phyloP scores from a whole-genome alignment of 2,113 vertebrate species.

The Sander lucioperca region DNA sequence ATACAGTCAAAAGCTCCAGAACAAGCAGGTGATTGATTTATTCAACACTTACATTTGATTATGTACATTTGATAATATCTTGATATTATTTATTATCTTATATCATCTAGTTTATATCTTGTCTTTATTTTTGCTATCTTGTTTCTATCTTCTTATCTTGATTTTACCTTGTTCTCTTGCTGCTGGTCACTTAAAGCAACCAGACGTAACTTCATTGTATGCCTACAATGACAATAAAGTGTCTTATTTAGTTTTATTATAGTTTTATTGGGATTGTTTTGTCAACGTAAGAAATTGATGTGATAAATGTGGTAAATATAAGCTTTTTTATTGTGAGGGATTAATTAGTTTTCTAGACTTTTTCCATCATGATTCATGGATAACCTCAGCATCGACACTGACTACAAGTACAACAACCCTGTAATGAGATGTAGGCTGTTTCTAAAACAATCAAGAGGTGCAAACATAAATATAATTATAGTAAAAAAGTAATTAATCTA shows the following conservation, averaged over 20 bases:
- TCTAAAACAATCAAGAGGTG: constrained; percentile 5
- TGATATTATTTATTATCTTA: too few species aligned
- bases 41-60: too few species aligned
- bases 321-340: neutral
- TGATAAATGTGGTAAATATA: neutral
- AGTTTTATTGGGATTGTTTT: neutral
- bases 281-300: neutral
- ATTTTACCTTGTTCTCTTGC: too few species aligned
- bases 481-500: neutral
- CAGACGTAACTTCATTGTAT: too few species aligned
- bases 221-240: too few species aligned
- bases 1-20: neutral
- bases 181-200: too few species aligned
- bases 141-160: too few species aligned
- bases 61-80: too few species aligned
- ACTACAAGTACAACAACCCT: neutral
- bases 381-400: neutral
- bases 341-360: neutral
- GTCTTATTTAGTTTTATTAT: too few species aligned
- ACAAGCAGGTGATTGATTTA: too few species aligned
- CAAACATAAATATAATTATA: neutral
- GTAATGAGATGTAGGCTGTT: constrained; percentile 16
- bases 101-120: too few species aligned
- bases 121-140: too few species aligned
- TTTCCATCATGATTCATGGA: neutral